Evolutionary conservation across 1,140 invertebrate species (phyloP).

Genomic region (Diorhabda carinulata): DNA sequence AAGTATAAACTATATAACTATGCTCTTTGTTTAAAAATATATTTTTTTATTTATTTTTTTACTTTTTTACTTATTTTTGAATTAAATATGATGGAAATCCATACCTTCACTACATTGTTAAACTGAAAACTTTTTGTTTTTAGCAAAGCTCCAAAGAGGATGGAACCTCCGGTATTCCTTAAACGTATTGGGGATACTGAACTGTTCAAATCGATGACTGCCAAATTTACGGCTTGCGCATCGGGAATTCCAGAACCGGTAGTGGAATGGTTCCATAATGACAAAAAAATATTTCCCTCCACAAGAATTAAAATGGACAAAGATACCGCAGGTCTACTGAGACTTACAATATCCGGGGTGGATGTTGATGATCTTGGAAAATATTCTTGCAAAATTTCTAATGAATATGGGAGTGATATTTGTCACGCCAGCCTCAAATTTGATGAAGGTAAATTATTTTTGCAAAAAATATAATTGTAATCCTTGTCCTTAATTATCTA

Average conservation of each 20-base stretch:
- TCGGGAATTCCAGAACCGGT: constrained; percentile 82
- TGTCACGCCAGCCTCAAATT: constrained; percentile 77
- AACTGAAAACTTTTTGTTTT: not conserved
- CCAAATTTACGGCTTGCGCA: constrained; percentile 86
- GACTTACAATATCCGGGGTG: constrained; percentile 71
- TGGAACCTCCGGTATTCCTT: constrained; percentile 80
- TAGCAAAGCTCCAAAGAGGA: constrained; percentile 68
- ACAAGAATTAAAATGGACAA: constrained; percentile 77
- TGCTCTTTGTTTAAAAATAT: too few relatives aligned
- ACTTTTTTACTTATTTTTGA: too few relatives aligned
- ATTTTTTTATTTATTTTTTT: too few relatives aligned
- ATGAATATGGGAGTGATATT: constrained; percentile 77
- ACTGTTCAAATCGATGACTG: constrained; percentile 80
- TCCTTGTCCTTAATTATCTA: too few relatives aligned
- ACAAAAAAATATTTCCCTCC: constrained; percentile 70
- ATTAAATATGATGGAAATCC: too few relatives aligned
- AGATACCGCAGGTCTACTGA: constrained; percentile 74
- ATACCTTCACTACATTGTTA: too few relatives aligned
- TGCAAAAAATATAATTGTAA: too few relatives aligned
- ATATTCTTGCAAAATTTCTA: constrained; percentile 77
- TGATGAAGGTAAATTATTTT: constrained; percentile 53
- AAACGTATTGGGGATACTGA: constrained; percentile 87
- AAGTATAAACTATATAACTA: too few relatives aligned
- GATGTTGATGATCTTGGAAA: constrained; percentile 75
- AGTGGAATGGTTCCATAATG: constrained; percentile 80